Conservation (phyloP, 2,113 vertebrate genomes). For the Nothoprocta pentlandii region DNA sequence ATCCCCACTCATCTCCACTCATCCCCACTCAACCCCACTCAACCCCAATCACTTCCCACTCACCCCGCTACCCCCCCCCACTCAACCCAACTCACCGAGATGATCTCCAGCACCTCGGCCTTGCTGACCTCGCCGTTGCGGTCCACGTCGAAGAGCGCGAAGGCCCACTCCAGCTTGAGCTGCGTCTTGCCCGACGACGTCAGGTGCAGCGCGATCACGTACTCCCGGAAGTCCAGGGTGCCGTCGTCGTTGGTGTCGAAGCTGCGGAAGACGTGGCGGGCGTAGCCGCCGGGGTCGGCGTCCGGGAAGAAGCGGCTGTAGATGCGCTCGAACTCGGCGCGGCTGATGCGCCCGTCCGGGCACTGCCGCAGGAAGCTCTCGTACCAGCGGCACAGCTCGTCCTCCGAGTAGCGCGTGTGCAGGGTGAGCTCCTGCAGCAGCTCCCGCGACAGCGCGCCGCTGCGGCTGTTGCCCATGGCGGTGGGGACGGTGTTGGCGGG, state of each 20-base stretch:
- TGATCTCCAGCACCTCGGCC: conserved; percentile 89
- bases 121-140: conserved; percentile 94
- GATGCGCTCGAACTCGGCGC: conserved; percentile 89
- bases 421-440: conserved; percentile 91
- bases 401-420: conserved; percentile 86
- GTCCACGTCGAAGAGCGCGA: conserved; percentile 93
- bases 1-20: too few relatives aligned
- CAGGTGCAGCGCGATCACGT: conserved; percentile 93
- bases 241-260: conserved; percentile 94
- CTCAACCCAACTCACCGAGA: conserved; percentile 77
- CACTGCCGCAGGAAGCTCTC: conserved; percentile 91
- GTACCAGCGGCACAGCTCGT: conserved; percentile 90
- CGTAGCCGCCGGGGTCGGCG: conserved; percentile 88
- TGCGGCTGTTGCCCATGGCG: conserved; percentile 90
- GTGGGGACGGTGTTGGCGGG: not conserved
- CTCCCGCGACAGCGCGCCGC: conserved; percentile 90
- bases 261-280: conserved; percentile 93
- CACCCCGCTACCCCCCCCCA: too few relatives aligned
- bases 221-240: conserved; percentile 93
- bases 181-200: conserved; percentile 86
- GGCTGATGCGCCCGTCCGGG: conserved; percentile 86
- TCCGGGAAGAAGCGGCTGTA: conserved; percentile 92
- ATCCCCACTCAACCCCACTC: too few relatives aligned
- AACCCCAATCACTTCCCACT: too few relatives aligned
- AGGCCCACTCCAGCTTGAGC: conserved; percentile 94